Percentiles rank a stretch among this genome's conserved stretches.
phyloP scores from a whole-genome alignment of 2,797 vertebrate genomes.

The Euthynnus affinis region DNA sequence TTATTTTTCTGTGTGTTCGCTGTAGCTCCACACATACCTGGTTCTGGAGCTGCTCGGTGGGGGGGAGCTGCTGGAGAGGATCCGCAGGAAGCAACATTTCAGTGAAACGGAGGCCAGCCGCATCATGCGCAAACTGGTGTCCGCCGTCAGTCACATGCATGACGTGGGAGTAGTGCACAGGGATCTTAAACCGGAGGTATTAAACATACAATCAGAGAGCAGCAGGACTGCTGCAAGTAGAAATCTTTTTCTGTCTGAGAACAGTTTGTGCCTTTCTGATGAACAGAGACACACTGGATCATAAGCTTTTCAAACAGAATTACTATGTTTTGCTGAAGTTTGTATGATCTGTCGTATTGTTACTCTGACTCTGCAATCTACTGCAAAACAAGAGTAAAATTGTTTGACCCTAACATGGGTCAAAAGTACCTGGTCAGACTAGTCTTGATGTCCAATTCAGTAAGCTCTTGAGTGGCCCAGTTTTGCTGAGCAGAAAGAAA shows the following conservation, averaged over 20 bases:
- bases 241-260: constrained; percentile 17
- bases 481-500: constrained; percentile 62
- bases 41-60: constrained; percentile 96
- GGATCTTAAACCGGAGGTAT: constrained; percentile 98
- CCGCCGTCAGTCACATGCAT: constrained; percentile 99
- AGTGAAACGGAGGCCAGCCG: constrained; percentile 97
- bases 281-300: constrained; percentile 33
- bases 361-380: constrained; percentile 63
- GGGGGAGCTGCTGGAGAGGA: constrained; percentile 96
- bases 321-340: constrained; percentile 67
- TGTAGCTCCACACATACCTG: constrained; percentile 95
- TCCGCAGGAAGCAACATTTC: constrained; percentile 95
- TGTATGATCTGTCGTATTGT: constrained; percentile 37
- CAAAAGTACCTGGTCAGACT: constrained; percentile 60
- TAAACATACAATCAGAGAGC: background rate
- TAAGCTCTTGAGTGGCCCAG: constrained; percentile 45
- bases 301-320: constrained; percentile 51
- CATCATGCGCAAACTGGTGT: constrained; percentile 97
- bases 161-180: constrained; percentile 98
- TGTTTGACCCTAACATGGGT: constrained; percentile 66
- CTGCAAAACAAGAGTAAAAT: constrained; percentile 55
- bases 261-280: constrained; percentile 33
- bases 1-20: constrained; percentile 33
- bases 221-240: background rate
- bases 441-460: constrained; percentile 67